Evolutionary conservation across 1,140 invertebrate genomes (phyloP), one percentile per base, ranked within the genome.

Genomic region (Pseudomyrmex flavicornis): DNA sequence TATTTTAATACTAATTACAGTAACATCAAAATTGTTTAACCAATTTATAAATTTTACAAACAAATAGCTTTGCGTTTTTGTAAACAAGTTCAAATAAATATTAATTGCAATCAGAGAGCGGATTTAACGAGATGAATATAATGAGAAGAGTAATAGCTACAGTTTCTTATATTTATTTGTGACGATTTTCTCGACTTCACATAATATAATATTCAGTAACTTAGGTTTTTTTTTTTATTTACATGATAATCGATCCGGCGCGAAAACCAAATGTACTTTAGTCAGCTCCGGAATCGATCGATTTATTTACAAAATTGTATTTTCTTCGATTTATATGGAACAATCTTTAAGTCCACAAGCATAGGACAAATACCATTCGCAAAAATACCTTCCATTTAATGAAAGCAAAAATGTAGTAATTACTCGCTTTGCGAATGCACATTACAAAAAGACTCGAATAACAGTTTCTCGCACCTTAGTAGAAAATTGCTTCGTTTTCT

Each of bases 201-300:
- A 88, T 88, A 82, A 90, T 86, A 87, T 90, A 89, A 87, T 88
- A 84, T 85, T 90, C 84, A 86, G 83, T 91, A 91, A 90, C 83
- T 91, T 35, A 35, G 35, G 35, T 35, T 35, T 35, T 35, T 35
- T 35, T 3, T 35, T 91, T 91, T 92, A 91, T 92, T 92, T 92
- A 92, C 91, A 92, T 89, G 85, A 35, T 88, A 66, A 91, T 88
- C 79, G 68, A 72, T 59, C 68, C 83, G 69, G 65, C 87, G 73
- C 65, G 84, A 72, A 79, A 82, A 77, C 83, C 80, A 86, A 80
- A 90, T 83, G 88, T 90, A 88, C 56, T 85, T 90, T 83, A 85
- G 75, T 82, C 77, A 83, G 65, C 83, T 82, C 58, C 70, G 66
- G 68, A 77, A 77, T 86, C 83, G 61, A 86, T 80, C 83, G 56